These are phyloP conservation scores for Heliconius himera DNA, from an alignment of 1,140 invertebrate genomes.

Conservation along the genomic window DNA sequence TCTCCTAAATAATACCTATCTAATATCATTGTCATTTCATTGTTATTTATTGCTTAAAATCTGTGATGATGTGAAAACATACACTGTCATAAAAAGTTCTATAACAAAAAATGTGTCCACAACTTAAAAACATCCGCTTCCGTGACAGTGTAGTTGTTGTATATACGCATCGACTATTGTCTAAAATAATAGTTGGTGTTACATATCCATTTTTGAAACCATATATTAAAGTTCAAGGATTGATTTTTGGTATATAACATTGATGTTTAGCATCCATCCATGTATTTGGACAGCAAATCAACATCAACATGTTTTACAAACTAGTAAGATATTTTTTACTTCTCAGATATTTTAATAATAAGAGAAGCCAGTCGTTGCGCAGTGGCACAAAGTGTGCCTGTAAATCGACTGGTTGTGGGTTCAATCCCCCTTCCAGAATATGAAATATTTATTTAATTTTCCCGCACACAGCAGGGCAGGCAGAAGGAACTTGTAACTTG, in stretches of 20 bases:
- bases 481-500: no score
- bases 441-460: no score
- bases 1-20: not conserved
- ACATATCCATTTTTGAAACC: conserved; percentile 30
- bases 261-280: conserved; percentile 11
- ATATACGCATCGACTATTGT: not conserved
- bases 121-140: conserved; percentile 15
- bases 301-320: conserved; percentile 43
- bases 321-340: conserved; percentile 36
- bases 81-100: not conserved
- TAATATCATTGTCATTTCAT: not conserved
- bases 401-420: no score
- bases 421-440: no score
- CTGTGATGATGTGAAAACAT: not conserved
- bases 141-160: conserved; percentile 11
- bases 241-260: conserved; percentile 45
- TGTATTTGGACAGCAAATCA: conserved; percentile 20
- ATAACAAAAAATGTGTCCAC: not conserved
- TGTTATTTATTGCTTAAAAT: not conserved
- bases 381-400: no score
- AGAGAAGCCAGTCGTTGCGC: no score
- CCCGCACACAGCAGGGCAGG: no score
- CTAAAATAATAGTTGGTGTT: conserved; percentile 9
- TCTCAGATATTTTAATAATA: not conserved
- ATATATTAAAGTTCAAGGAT: conserved; percentile 55